Conservation (phyloP, 2,888 invertebrate genomes). For the Callyntrura guangdongensis region DNA sequence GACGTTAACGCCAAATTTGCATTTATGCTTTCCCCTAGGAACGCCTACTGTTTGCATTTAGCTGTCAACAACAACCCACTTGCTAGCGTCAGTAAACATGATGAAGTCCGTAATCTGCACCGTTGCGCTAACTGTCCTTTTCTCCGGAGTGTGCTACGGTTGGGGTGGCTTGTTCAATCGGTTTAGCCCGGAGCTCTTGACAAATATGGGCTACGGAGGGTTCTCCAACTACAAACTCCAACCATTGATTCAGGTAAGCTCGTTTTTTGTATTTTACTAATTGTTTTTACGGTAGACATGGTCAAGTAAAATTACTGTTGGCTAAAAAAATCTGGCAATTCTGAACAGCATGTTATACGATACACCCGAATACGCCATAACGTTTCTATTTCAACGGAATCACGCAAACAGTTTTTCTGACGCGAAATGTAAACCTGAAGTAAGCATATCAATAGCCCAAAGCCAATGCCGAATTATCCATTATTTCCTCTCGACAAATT, state of each 20-base stretch:
- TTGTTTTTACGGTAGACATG: too few relatives aligned
- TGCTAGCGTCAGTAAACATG: conserved; percentile 41
- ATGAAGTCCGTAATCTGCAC: conserved; percentile 82
- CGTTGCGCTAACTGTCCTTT: conserved; percentile 78
- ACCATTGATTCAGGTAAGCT: conserved; percentile 83
- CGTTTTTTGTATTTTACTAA: not conserved
- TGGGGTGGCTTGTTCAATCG: conserved; percentile 91
- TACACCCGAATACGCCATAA: too few relatives aligned
- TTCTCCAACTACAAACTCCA: conserved; percentile 87
- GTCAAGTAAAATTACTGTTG: too few relatives aligned
- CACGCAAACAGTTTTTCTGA: too few relatives aligned
- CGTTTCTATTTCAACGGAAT: too few relatives aligned
- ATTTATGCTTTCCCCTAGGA: conserved; percentile 23
- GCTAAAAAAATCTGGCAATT: too few relatives aligned
- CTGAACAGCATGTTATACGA: too few relatives aligned
- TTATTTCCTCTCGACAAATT: too few relatives aligned
- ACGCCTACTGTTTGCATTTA: not conserved
- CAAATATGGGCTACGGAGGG: conserved; percentile 92
- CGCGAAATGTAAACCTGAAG: too few relatives aligned
- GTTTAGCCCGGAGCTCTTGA: conserved; percentile 94
- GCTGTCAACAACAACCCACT: not conserved
- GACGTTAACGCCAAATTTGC: not conserved
- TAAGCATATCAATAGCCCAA: too few relatives aligned
- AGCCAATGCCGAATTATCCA: too few relatives aligned
- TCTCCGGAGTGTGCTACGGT: conserved; percentile 81